A percentile compares a stretch with the other conserved stretches of the same genome.
Evolutionary conservation across 2,888 invertebrate genomes (phyloP).

Genomic region (Mactromeris polynyma): DNA sequence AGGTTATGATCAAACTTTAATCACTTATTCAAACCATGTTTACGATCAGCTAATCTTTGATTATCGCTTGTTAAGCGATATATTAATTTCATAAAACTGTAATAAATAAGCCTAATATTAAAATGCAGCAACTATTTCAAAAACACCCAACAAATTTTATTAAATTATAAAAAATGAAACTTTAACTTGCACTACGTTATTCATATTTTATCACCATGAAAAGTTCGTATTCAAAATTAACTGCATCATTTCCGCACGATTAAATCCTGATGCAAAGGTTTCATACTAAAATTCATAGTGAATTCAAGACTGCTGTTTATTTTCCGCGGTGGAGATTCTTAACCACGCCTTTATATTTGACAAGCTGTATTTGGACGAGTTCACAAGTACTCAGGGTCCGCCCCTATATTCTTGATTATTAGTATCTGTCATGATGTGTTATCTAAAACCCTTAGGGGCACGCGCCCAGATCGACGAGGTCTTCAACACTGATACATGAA

Average conservation of each 20-base stretch:
- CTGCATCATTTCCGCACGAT: constrained; percentile 29
- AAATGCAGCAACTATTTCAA: not conserved
- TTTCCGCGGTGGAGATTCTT: constrained; percentile 11
- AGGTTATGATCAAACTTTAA: not conserved
- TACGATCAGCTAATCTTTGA: not conserved
- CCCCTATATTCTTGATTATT: constrained; percentile 40
- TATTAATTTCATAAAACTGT: not conserved
- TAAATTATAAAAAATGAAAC: constrained; percentile 21
- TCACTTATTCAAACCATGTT: not conserved
- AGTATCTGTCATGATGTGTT: constrained; percentile 29
- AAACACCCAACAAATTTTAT: not conserved
- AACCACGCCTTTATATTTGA: constrained; percentile 37
- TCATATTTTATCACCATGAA: not conserved
- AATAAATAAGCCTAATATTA: not conserved
- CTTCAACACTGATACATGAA: constrained; percentile 54
- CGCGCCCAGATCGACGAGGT: constrained; percentile 63
- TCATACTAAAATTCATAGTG: not conserved
- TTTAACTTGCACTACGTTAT: constrained; percentile 18
- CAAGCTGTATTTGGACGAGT: constrained; percentile 33
- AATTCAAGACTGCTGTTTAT: constrained; percentile 12
- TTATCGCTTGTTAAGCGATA: not conserved
- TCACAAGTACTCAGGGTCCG: constrained; percentile 27
- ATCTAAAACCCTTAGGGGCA: constrained; percentile 48
- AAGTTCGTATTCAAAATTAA: not conserved
- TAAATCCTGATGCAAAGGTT: constrained; percentile 15